Evolutionary conservation across 2,797 vertebrate genomes (phyloP).

Genomic region (Ataeniobius toweri): DNA sequence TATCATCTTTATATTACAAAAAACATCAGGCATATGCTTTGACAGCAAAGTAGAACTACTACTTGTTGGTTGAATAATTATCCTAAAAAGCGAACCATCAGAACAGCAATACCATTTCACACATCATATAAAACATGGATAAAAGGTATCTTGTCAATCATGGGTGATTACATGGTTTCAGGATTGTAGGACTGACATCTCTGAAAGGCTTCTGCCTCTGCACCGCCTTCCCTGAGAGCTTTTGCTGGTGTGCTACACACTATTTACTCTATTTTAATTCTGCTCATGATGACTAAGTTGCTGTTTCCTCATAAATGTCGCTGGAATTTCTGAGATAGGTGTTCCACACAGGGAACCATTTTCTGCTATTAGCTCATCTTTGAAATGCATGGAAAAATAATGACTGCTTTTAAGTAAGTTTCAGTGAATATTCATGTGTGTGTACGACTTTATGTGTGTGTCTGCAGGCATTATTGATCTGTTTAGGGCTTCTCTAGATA

Average conservation of each 20-base stretch:
- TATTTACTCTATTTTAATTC: slow-evolving; percentile 40
- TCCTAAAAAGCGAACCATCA: slow-evolving; percentile 11
- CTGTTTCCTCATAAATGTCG: slow-evolving; percentile 22
- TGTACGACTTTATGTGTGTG: slow-evolving; percentile 2
- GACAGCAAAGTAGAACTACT: background rate
- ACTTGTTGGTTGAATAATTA: slow-evolving; percentile 23
- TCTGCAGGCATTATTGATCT: slow-evolving; percentile 50
- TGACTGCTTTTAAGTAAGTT: slow-evolving; percentile 16
- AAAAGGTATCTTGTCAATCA: slow-evolving; percentile 43
- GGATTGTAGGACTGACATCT: slow-evolving; percentile 16
- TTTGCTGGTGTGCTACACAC: background rate
- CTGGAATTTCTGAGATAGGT: slow-evolving; percentile 19
- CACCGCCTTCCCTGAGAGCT: slow-evolving; percentile 18
- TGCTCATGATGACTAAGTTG: slow-evolving; percentile 32
- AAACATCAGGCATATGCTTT: background rate
- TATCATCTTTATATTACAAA: background rate
- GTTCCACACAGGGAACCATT: slow-evolving; percentile 19
- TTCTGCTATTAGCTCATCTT: slow-evolving; percentile 45
- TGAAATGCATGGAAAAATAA: slow-evolving; percentile 28
- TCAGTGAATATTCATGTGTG: slow-evolving; percentile 14
- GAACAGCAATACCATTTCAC: slow-evolving; percentile 8
- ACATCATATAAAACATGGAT: slow-evolving; percentile 23
- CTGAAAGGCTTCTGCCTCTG: slow-evolving; percentile 13
- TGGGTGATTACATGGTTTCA: slow-evolving; percentile 50
- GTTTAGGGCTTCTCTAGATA: slow-evolving; percentile 26